Evolutionary conservation across 2,888 invertebrate species (phyloP).

Genomic region (Acanthoscelides obtectus): DNA sequence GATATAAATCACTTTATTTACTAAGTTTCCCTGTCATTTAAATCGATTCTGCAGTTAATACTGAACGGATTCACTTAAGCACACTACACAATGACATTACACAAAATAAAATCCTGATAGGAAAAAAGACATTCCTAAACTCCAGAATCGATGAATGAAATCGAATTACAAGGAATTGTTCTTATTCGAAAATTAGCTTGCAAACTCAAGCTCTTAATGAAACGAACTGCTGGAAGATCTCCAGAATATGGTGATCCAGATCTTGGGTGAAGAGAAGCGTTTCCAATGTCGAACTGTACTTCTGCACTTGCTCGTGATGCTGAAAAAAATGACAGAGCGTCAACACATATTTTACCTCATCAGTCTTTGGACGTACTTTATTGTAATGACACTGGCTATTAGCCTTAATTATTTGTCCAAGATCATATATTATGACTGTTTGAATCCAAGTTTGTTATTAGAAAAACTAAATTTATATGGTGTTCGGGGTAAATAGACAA

Average conservation of each 20-base stretch:
- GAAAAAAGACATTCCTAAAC: background rate
- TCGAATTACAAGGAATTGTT: background rate
- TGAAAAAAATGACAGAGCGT: constrained; percentile 54
- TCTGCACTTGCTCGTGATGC: constrained; percentile 97
- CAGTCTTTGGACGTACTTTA: too few species aligned
- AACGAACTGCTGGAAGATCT: constrained; percentile 96
- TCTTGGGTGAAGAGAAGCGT: constrained; percentile 94
- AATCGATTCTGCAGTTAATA: background rate
- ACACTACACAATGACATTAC: background rate
- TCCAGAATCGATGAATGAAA: background rate
- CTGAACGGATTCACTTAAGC: background rate
- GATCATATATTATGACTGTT: too few species aligned
- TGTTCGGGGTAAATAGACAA: too few species aligned
- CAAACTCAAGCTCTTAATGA: constrained; percentile 60
- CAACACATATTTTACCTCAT: too few species aligned
- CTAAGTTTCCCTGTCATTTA: background rate
- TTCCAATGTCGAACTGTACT: constrained; percentile 92
- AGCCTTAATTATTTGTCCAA: too few species aligned
- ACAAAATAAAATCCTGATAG: background rate
- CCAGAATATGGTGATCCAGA: constrained; percentile 90
- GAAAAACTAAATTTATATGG: too few species aligned
- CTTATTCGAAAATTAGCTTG: background rate
- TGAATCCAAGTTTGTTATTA: too few species aligned
- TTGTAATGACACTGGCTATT: too few species aligned
- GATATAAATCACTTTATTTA: background rate